phyloP scores from a whole-genome alignment of 1,140 invertebrate genomes.

The Theocolax elegans region DNA sequence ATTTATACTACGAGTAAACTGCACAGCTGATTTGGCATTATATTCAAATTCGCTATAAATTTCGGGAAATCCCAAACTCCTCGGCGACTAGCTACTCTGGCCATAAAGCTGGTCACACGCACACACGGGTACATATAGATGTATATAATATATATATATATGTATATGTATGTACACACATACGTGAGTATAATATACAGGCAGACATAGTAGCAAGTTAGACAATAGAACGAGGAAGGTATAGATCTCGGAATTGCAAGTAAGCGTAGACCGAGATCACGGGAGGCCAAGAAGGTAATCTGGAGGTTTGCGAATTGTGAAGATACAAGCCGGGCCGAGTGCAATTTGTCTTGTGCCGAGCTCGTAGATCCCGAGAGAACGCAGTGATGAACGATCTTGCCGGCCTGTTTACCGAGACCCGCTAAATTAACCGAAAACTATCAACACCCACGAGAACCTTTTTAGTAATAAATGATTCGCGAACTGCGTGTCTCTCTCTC shows the following conservation, averaged over 20 bases:
- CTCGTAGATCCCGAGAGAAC: constrained; percentile 44
- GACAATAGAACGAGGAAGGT: neutral
- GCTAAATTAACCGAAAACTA: constrained; percentile 58
- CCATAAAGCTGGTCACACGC: neutral
- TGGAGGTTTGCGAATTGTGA: constrained; percentile 46
- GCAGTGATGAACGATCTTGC: constrained; percentile 52
- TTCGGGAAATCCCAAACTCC: neutral
- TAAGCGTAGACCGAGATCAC: neutral
- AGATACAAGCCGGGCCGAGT: constrained; percentile 45
- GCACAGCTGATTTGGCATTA: constrained; percentile 1
- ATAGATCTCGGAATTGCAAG: constrained; percentile 10
- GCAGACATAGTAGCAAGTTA: neutral
- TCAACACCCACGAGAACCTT: constrained; percentile 46
- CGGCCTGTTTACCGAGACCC: constrained; percentile 45
- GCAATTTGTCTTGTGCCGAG: constrained; percentile 54
- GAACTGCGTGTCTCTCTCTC: neutral
- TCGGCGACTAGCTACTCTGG: neutral
- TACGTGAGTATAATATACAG: neutral
- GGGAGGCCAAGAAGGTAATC: constrained; percentile 44
- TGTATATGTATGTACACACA: neutral
- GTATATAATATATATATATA: too few species aligned
- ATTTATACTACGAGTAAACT: too few species aligned
- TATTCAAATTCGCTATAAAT: constrained; percentile 10
- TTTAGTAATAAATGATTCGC: constrained; percentile 36
- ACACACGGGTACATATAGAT: neutral